Conservation (phyloP, 1,140 invertebrate genomes). For the Latrodectus geometricus region DNA sequence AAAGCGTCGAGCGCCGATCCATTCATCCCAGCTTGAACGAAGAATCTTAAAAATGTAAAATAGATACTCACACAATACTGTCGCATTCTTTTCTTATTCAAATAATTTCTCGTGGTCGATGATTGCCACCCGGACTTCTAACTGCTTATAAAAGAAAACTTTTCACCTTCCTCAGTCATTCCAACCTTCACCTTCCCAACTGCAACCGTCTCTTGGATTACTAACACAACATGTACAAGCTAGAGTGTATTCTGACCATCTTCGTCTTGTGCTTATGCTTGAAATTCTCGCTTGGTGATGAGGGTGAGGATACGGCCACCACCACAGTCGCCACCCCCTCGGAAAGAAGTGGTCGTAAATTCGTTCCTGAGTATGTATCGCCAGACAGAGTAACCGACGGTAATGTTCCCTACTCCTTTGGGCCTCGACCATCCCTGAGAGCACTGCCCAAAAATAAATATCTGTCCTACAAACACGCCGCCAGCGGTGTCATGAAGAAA, state of each 20-base stretch:
- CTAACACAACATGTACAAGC: neutral
- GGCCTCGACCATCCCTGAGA: conserved; percentile 18
- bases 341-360: conserved; percentile 26
- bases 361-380: conserved; percentile 9
- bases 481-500: conserved; percentile 44
- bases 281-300: neutral
- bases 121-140: neutral
- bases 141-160: conserved; percentile 18
- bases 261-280: neutral
- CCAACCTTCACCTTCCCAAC: neutral
- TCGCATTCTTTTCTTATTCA: conserved; percentile 41
- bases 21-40: conserved; percentile 4
- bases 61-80: neutral
- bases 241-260: neutral
- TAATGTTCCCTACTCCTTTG: neutral
- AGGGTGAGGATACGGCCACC: neutral
- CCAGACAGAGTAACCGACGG: neutral
- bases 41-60: conserved; percentile 40
- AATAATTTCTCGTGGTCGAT: neutral
- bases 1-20: neutral
- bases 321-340: neutral
- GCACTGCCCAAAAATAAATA: conserved; percentile 20
- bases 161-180: conserved; percentile 6
- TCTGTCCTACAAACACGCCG: conserved; percentile 16
- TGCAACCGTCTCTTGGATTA: conserved; percentile 25